These are phyloP conservation scores for Ceyx melanurus DNA, from an alignment of 2,113 vertebrate species.

Conservation along the genomic window DNA sequence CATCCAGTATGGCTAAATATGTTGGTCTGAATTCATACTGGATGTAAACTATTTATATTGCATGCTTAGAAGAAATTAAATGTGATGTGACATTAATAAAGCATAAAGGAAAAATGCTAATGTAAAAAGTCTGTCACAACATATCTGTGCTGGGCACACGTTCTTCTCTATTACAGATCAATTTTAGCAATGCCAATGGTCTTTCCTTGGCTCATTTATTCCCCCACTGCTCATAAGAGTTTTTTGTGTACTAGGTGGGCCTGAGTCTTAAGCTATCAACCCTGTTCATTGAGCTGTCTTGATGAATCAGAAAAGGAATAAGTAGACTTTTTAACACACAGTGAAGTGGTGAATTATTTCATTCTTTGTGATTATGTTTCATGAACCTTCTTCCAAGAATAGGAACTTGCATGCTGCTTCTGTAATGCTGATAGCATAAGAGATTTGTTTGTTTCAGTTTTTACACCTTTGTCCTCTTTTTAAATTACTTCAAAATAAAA, in stretches of 20 bases:
- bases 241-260: neutral
- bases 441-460: neutral
- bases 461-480: neutral
- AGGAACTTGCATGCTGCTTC: neutral
- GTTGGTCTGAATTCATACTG: neutral
- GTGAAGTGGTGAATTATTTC: neutral
- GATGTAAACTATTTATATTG: neutral
- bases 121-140: neutral
- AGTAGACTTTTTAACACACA: neutral
- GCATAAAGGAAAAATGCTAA: neutral
- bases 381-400: neutral
- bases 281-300: neutral
- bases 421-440: neutral
- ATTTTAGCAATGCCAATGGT: neutral
- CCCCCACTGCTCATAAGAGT: neutral
- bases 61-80: neutral
- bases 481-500: conserved; percentile 12
- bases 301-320: neutral
- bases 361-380: neutral
- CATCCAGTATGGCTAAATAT: neutral
- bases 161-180: neutral
- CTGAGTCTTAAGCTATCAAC: neutral
- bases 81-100: neutral
- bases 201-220: neutral
- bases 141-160: neutral